phyloP scores from a whole-genome alignment of 2,888 invertebrate species.

The Morpho achilles region DNA sequence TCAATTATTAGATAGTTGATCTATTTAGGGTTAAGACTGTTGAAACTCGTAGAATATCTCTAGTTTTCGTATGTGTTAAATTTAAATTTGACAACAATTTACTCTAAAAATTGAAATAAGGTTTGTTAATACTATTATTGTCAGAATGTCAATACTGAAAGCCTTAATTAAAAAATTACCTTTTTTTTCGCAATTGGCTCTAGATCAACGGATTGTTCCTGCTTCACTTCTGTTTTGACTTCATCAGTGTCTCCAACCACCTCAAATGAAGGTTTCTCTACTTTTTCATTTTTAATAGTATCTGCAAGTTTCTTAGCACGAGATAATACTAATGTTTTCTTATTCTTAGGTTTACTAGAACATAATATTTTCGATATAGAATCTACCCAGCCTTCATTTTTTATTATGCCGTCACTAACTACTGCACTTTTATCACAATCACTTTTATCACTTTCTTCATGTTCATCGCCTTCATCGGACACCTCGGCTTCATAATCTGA shows the following conservation, averaged over 20 bases:
- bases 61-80: too few relatives aligned
- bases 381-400: constrained; percentile 89
- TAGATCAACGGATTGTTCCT: constrained; percentile 38
- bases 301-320: constrained; percentile 87
- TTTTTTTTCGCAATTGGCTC: constrained; percentile 61
- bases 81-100: too few relatives aligned
- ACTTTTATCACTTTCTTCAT: constrained; percentile 28
- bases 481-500: constrained; percentile 46
- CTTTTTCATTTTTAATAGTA: constrained; percentile 62
- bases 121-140: too few relatives aligned
- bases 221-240: constrained; percentile 52
- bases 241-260: constrained; percentile 80
- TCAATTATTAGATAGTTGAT: too few relatives aligned
- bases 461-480: constrained; percentile 30
- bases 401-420: constrained; percentile 40
- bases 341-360: constrained; percentile 85
- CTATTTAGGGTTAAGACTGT: too few relatives aligned
- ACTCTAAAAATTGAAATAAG: too few relatives aligned
- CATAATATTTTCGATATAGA: constrained; percentile 88
- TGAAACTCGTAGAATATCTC: too few relatives aligned
- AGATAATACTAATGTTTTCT: constrained; percentile 86
- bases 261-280: constrained; percentile 81
- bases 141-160: too few relatives aligned
- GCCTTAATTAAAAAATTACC: constrained; percentile 31
- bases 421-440: constrained; percentile 29